Evolutionary conservation across 1,140 invertebrate genomes (phyloP), one percentile per base, ranked within the genome.

Genomic region (Piezodorus guildinii): DNA sequence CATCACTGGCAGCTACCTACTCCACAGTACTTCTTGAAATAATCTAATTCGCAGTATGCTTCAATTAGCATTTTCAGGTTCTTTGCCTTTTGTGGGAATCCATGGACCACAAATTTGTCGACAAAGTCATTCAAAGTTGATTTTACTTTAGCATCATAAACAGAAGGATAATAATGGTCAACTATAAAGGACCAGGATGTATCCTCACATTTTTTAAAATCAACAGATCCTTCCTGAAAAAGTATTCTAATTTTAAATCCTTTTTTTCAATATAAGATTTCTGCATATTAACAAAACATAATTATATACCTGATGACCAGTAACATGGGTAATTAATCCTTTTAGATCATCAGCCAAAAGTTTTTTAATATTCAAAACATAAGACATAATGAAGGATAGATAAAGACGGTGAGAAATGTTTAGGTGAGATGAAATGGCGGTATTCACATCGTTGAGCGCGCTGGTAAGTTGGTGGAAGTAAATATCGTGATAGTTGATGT

Each of bases 1-100:
- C 21, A 17, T 52, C 49, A 1, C 14, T 25, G n/a, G 1, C 6
- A 21, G 5, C 1, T 21, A 52, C 49, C 23, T 52, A 52, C 49
- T 10, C 23, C 17, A 25, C 17, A 19, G n/a, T 8, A 52, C n/a
- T 19, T 52, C 49, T 52, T 52, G n/a, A 52, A 52, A 25, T 52
- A 52, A 52, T 52, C 49, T 16, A 52, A 52, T 25, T 52, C 17
- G 43, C 30, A 23, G 21, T 60, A 60, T 9, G n/a, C 30, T 17
- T 60, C 58, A 60, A 43, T 60, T 8, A 60, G 17, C 21, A 17
- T 60, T 21, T 17, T 39, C n/a, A 60, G 19, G 43, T 60, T 60
- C 25, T 44, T 60, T 3, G 58, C 58, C 23, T 60, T 60, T n/a
- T 60, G 30, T 16, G 58, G 58, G 25, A 60, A 60, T 5, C 58